Percentiles rank a stretch among this genome's conserved stretches.
These are phyloP conservation scores for Heliconius eleuchia DNA, from an alignment of 1,140 invertebrate genomes.

Conservation along the genomic window DNA sequence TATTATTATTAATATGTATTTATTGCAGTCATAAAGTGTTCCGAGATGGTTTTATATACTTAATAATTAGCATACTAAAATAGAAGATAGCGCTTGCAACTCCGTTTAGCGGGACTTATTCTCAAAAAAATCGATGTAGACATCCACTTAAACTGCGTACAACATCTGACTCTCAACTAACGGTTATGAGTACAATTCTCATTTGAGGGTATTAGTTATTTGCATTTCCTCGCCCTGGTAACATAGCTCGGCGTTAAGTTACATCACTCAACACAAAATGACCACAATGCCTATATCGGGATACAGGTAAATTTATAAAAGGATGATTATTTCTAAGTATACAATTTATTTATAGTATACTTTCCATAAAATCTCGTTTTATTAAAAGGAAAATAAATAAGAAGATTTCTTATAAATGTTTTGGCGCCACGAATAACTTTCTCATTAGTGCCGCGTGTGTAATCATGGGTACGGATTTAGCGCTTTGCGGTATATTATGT, in stretches of 20 bases:
- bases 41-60: no score
- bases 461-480: neutral
- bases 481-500: neutral
- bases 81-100: no score
- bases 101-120: no score
- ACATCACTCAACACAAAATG: neutral
- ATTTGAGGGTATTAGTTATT: neutral
- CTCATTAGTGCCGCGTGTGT: neutral
- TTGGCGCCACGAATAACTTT: conserved; percentile 24
- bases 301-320: neutral
- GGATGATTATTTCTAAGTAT: neutral
- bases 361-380: conserved; percentile 1
- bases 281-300: neutral
- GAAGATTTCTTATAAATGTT: conserved; percentile 9
- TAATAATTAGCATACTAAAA: no score
- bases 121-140: no score
- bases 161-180: no score
- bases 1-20: no score
- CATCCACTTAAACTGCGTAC: no score
- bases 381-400: conserved; percentile 5
- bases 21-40: no score
- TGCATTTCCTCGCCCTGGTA: neutral
- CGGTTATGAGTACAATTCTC: no score
- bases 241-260: neutral
- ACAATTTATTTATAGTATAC: neutral